phyloP scores from a whole-genome alignment of 1,140 invertebrate genomes.

The Stegodyphus dumicola region DNA sequence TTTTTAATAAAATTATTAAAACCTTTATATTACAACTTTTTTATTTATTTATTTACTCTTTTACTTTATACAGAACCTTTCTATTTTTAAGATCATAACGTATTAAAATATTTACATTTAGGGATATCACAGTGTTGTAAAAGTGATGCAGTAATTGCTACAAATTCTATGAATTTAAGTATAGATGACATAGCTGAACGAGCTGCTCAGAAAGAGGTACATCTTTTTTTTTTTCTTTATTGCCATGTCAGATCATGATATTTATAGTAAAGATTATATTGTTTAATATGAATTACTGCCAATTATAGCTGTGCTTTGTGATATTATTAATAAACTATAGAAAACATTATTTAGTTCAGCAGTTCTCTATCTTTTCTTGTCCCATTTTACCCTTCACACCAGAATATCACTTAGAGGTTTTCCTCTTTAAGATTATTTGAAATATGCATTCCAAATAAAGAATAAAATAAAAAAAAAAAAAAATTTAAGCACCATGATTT shows the following conservation, averaged over 20 bases:
- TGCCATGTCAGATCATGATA: not conserved
- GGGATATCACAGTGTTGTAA: constrained; percentile 68
- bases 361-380: no score
- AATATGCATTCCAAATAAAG: no score
- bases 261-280: not conserved
- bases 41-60: not conserved
- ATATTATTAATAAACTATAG: no score
- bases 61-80: not conserved
- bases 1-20: no score
- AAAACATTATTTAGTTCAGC: no score
- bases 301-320: no score
- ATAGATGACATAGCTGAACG: constrained; percentile 67
- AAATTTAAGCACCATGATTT: no score
- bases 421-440: no score
- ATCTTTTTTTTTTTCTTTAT: constrained; percentile 14
- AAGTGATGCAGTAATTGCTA: constrained; percentile 67
- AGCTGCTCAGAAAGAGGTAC: constrained; percentile 67
- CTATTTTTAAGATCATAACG: not conserved
- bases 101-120: constrained; percentile 56
- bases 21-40: no score
- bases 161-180: constrained; percentile 68
- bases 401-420: no score
- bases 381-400: no score
- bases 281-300: not conserved
- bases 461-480: no score